Base-by-base conservation (phyloP, 2,888 invertebrate species). In the Phortica magna region DNA sequence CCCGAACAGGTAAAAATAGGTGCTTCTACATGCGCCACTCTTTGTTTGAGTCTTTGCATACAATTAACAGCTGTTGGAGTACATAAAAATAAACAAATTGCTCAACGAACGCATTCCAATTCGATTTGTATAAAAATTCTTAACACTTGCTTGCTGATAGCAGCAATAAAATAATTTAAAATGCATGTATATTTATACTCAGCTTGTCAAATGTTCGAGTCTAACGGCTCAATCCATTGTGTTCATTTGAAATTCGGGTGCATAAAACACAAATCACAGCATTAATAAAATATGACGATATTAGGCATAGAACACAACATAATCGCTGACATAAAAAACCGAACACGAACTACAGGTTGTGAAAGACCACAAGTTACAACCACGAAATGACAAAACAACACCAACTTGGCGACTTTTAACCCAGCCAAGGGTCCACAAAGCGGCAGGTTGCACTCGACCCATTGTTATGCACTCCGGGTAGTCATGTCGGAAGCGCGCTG, bases 211-310 rank as follows among this genome's bases (percentile, higher is more conserved):
- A 31, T 31, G 31, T 31, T 2, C 31, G 3, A 31, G 3, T 64
- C 5, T 64, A 39, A 64, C 31, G 31, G 64, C 64, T 31, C 64
- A 64, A 64, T 64, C 3, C 4, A 64, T 4, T 12, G 12, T 31
- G 31, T 48, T 48, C 14, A 42, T 67, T 67, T 42, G 3, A 67
- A 67, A 73, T 78, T 76, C 80, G 5, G 67, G 19, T 72, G 73
- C 73, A 78, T 75, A 73, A 17, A 9, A 72, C 75, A 83, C 79
- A 84, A 79, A 77, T 79, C 83, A 82, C n/a, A 17, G 31, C 12
- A n/a, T 42, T 42, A 14, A 14, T 67, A 67, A 67, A 67, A 67
- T 48, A 42, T 67, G 42, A 67, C 67, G 41, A 67, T 39, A 67
- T 67, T 67, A 67, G 67, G 67, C 67, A 39, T 41, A 7, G 42